Evolutionary conservation across 2,888 invertebrate species (phyloP).

Genomic region (Patella caerulea): DNA sequence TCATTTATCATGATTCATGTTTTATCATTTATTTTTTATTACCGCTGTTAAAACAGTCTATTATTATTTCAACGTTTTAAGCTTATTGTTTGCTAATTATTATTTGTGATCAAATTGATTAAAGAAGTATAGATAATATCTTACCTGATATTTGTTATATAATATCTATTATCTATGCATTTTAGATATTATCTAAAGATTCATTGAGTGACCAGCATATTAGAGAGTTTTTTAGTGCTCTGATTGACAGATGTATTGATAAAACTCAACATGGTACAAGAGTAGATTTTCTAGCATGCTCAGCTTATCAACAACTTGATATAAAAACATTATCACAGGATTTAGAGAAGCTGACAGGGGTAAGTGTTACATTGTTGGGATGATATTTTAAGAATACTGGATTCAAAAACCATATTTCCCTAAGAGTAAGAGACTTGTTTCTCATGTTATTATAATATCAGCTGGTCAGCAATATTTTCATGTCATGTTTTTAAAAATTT

Average conservation of each 20-base stretch:
- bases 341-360: conserved; percentile 50
- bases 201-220: conserved; percentile 59
- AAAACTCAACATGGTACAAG: conserved; percentile 41
- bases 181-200: conserved; percentile 62
- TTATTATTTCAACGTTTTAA: conserved; percentile 27
- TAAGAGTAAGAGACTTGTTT: too few species aligned
- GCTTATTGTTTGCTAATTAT: background rate
- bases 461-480: too few species aligned
- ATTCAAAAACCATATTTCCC: too few species aligned
- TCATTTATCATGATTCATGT: too few species aligned
- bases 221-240: conserved; percentile 62
- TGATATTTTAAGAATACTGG: too few species aligned
- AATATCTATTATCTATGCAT: conserved; percentile 15
- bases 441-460: too few species aligned
- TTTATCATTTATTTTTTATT: too few species aligned
- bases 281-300: conserved; percentile 66
- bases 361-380: conserved; percentile 28
- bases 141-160: background rate
- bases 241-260: conserved; percentile 60
- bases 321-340: conserved; percentile 54
- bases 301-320: conserved; percentile 52
- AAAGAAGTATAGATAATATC: too few species aligned
- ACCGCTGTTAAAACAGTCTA: conserved; percentile 1
- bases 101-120: too few species aligned
- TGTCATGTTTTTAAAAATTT: too few species aligned